These are phyloP conservation scores for Casuarius casuarius DNA, from an alignment of 2,113 vertebrate species.

Conservation along the genomic window DNA sequence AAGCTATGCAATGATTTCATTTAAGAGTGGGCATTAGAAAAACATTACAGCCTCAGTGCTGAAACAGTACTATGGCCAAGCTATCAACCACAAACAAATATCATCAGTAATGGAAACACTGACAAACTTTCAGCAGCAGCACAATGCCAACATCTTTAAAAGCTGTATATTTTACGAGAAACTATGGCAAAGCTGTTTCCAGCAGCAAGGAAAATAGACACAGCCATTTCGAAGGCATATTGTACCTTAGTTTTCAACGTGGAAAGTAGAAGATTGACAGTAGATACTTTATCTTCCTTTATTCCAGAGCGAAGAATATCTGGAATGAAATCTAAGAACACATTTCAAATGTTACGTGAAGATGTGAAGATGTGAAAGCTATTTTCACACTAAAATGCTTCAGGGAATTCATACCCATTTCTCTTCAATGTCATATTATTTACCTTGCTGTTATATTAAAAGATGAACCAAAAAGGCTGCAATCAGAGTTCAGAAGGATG, in stretches of 20 bases:
- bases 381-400: neutral
- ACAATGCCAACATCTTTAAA: neutral
- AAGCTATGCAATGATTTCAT: neutral
- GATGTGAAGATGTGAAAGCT: neutral
- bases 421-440: neutral
- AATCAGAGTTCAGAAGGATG: neutral
- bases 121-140: neutral
- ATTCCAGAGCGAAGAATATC: conserved; percentile 87
- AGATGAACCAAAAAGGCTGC: neutral
- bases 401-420: neutral
- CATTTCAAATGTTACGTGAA: conserved; percentile 44
- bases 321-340: conserved; percentile 87
- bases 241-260: conserved; percentile 87
- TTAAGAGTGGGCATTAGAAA: neutral
- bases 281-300: conserved; percentile 91
- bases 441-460: neutral
- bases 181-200: neutral
- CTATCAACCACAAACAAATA: neutral
- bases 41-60: neutral
- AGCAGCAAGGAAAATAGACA: neutral
- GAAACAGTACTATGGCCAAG: neutral
- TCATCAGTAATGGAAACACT: neutral
- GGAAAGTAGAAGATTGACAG: conserved; percentile 88
- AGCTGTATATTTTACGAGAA: neutral
- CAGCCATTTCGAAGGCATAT: neutral